These are phyloP conservation scores for Zaprionus obscuricornis DNA, from an alignment of 2,888 invertebrate genomes.

Conservation along the genomic window DNA sequence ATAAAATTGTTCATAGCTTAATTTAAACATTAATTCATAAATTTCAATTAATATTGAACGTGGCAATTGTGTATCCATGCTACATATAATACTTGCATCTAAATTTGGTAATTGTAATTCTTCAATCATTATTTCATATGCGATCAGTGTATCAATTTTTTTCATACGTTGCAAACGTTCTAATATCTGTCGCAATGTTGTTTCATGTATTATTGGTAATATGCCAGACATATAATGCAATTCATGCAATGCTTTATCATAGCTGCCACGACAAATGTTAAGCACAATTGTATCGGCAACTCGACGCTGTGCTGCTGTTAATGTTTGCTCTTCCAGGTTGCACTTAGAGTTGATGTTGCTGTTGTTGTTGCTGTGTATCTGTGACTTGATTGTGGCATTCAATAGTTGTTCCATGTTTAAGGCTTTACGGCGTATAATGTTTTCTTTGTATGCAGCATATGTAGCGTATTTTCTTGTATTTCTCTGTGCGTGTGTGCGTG, in stretches of 20 bases:
- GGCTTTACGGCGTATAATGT: no score
- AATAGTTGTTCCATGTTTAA: background rate
- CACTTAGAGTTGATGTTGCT: conserved; percentile 15
- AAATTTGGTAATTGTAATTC: conserved; percentile 22
- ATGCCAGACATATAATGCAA: conserved; percentile 2
- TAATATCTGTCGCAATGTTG: conserved; percentile 3
- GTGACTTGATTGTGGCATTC: conserved; percentile 11
- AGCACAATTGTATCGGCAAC: conserved; percentile 29
- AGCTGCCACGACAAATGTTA: conserved; percentile 36
- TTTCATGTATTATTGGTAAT: conserved; percentile 30
- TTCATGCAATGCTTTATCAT: conserved; percentile 18
- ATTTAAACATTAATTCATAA: conserved; percentile 25
- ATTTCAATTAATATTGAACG: background rate
- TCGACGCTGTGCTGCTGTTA: conserved; percentile 30
- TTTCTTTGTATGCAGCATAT: no score
- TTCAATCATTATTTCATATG: conserved; percentile 11
- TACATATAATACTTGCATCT: conserved; percentile 7
- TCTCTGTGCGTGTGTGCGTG: no score
- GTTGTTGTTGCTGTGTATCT: no score
- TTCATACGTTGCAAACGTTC: conserved; percentile 5
- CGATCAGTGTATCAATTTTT: conserved; percentile 23
- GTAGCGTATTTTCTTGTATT: no score
- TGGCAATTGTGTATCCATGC: conserved; percentile 37
- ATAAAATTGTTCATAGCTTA: conserved; percentile 21
- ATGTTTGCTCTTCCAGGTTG: background rate